phyloP scores from a whole-genome alignment of 2,797 vertebrate species.

The Phaenicophaeus curvirostris region DNA sequence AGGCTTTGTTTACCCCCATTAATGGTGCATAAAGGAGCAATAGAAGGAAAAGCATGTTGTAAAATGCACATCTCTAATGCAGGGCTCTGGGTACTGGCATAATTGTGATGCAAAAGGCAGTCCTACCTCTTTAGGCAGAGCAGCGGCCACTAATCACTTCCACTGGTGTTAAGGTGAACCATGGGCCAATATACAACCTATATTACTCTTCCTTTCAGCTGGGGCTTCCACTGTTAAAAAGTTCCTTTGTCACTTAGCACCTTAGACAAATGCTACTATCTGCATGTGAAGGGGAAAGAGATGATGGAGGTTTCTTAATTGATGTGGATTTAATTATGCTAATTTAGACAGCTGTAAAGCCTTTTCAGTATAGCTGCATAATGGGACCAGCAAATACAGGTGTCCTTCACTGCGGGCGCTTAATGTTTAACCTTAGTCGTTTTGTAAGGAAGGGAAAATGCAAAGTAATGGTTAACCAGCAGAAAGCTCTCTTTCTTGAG shows the following conservation, averaged over 20 bases:
- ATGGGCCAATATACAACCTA: slow-evolving; percentile 79
- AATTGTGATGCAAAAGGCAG: slow-evolving; percentile 80
- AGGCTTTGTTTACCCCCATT: slow-evolving; percentile 82
- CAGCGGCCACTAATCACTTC: slow-evolving; percentile 73
- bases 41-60: slow-evolving; percentile 69
- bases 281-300: slow-evolving; percentile 89
- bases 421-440: slow-evolving; percentile 79
- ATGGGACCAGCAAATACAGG: slow-evolving; percentile 87
- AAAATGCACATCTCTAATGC: slow-evolving; percentile 79
- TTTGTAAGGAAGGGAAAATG: slow-evolving; percentile 70
- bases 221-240: slow-evolving; percentile 77
- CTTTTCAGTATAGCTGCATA: slow-evolving; percentile 73
- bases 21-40: slow-evolving; percentile 73
- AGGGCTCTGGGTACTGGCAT: slow-evolving; percentile 6
- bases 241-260: slow-evolving; percentile 83
- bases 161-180: slow-evolving; percentile 80
- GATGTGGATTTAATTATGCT: slow-evolving; percentile 96
- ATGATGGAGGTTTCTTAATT: slow-evolving; percentile 89
- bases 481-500: slow-evolving; percentile 61
- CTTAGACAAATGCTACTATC: slow-evolving; percentile 89
- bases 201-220: slow-evolving; percentile 80
- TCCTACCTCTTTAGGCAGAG: slow-evolving; percentile 67
- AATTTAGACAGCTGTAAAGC: slow-evolving; percentile 88
- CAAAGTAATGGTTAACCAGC: slow-evolving; percentile 69
- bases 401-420: slow-evolving; percentile 84